Conservation (phyloP, 2,797 vertebrate species). For the Remorina albescens region DNA sequence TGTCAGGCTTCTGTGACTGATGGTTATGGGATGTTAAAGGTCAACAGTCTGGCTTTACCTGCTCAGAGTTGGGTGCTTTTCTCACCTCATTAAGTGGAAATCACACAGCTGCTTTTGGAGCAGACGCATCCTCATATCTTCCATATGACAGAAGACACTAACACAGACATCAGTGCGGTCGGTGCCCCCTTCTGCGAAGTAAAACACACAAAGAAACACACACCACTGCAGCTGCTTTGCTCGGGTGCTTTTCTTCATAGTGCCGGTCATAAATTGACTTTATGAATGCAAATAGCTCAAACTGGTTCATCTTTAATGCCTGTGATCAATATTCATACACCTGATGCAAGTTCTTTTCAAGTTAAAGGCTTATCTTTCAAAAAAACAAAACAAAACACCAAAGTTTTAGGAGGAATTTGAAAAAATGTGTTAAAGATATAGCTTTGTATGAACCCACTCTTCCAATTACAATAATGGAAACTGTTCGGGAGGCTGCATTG, state of each 20-base stretch:
- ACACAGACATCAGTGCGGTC: slow-evolving; percentile 59
- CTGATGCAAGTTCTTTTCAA: slow-evolving; percentile 20
- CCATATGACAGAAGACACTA: slow-evolving; percentile 64
- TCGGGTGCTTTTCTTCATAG: slow-evolving; percentile 13
- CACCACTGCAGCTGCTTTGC: slow-evolving; percentile 30
- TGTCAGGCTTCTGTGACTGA: slow-evolving; percentile 55
- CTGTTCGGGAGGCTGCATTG: slow-evolving; percentile 32
- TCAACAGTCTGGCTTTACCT: slow-evolving; percentile 60
- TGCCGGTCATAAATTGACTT: slow-evolving; percentile 29
- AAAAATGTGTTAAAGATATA: slow-evolving; percentile 10
- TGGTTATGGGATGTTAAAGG: slow-evolving; percentile 63
- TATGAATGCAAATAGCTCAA: slow-evolving; percentile 20
- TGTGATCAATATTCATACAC: slow-evolving; percentile 38
- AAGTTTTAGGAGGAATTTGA: slow-evolving; percentile 10
- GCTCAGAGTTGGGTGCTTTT: slow-evolving; percentile 42
- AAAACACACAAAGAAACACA: slow-evolving; percentile 46
- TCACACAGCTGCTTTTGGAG: slow-evolving; percentile 46
- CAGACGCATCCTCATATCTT: slow-evolving; percentile 64
- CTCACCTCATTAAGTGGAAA: slow-evolving; percentile 75
- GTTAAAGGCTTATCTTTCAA: slow-evolving; percentile 2
- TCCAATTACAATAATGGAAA: slow-evolving; percentile 37
- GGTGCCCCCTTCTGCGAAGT: slow-evolving; percentile 43
- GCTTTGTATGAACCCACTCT: slow-evolving; percentile 27
- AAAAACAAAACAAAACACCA: slow-evolving; percentile 11
- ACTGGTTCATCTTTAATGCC: slow-evolving; percentile 23